phyloP scores from a whole-genome alignment of 1,140 invertebrate species.

The Solenopsis invicta region DNA sequence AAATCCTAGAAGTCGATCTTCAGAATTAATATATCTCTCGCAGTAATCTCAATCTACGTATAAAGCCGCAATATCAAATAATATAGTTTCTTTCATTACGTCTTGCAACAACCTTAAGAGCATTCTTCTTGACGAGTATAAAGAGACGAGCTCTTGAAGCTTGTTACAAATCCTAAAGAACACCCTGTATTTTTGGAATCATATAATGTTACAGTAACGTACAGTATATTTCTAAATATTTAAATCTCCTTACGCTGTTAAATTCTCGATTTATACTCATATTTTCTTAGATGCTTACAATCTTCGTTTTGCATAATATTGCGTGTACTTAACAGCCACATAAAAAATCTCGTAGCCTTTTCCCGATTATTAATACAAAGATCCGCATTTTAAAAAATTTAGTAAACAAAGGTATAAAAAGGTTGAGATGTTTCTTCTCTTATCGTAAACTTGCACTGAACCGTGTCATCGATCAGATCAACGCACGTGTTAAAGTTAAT shows the following conservation, averaged over 20 bases:
- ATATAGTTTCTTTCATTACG: not conserved
- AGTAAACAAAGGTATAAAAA: constrained; percentile 69
- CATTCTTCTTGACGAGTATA: not conserved
- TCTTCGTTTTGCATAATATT: constrained; percentile 44
- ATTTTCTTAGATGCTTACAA: constrained; percentile 55
- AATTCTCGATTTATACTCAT: constrained; percentile 41
- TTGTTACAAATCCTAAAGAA: constrained; percentile 36
- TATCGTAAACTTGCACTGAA: constrained; percentile 25
- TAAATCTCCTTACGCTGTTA: constrained; percentile 57
- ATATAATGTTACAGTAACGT: constrained; percentile 35
- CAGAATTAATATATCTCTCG: not conserved
- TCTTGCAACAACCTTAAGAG: constrained; percentile 9
- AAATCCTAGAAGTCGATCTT: not conserved
- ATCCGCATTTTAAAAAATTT: constrained; percentile 42
- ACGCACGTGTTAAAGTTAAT: constrained; percentile 37
- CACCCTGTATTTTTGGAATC: constrained; percentile 50
- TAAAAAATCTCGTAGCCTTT: constrained; percentile 10
- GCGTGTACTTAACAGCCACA: constrained; percentile 19
- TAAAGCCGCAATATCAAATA: constrained; percentile 35
- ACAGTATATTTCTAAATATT: constrained; percentile 60
- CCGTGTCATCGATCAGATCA: constrained; percentile 3
- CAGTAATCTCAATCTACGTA: not conserved
- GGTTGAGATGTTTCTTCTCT: constrained; percentile 13
- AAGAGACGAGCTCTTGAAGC: constrained; percentile 8
- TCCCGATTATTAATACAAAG: constrained; percentile 43